Evolutionary conservation across 92 coral and sea anemone genomes (phyloP), one percentile per base, ranked within the genome.

Genomic region (Scolanthus callimorphus): DNA sequence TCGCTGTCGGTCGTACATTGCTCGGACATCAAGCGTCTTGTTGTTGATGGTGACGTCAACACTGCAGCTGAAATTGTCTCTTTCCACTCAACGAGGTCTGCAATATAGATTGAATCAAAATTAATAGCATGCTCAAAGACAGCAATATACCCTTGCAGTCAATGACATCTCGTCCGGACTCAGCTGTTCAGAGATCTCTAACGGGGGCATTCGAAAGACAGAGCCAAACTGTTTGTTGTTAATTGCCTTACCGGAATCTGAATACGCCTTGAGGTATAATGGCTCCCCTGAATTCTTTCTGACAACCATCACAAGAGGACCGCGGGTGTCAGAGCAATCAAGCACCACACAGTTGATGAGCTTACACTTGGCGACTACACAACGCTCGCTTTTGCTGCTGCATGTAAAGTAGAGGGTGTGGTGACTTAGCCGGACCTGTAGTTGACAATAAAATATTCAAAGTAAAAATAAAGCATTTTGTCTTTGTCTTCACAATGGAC

Each of bases 211-310:
- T n/a, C n/a, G n/a, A n/a, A n/a, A n/a, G n/a, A n/a, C n/a, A n/a
- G n/a, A n/a, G n/a, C n/a, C n/a, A n/a, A n/a, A n/a, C n/a, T n/a
- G n/a, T n/a, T n/a, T n/a, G n/a, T n/a, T n/a, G n/a, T n/a, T n/a
- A n/a, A n/a, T n/a, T n/a, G n/a, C n/a, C 82, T 52, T 11, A 91
- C 98, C 98, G 31, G 70, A 53, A 43, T 84, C 86, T 37, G 45
- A 64, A 21, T 88, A 84, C 15, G 95, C 98, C n/a, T 78, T 87
- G 26, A 92, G 76, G 56, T 77, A 92, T 47, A 88, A 66, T 1
- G 98, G 85, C 61, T 90, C 66, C 17, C 92, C 89, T 3, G 81
- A 69, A 3, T 60, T 50, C 31, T 86, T 72, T 37, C 74, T 77
- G 26, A 92, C 68, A 10, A 76, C 98, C 77, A 92, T 65, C 27